Percentiles rank a stretch among this genome's conserved stretches.
These are phyloP conservation scores for Papilio elwesi DNA, from an alignment of 2,888 invertebrate genomes.

Conservation along the genomic window DNA sequence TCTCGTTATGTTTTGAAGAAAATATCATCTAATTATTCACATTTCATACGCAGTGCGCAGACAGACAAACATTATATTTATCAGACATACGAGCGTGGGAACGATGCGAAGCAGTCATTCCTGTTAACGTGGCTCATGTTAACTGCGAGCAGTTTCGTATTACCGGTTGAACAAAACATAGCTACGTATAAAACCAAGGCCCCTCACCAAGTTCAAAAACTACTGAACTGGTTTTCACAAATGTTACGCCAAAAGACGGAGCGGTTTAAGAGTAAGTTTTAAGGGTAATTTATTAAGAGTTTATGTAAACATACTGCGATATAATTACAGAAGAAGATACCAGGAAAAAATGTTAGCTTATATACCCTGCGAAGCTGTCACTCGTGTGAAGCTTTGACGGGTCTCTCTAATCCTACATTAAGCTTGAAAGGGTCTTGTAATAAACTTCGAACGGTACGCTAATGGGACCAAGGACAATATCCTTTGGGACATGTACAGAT, in stretches of 20 bases:
- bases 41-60: neutral
- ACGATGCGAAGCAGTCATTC: slow-evolving; percentile 5
- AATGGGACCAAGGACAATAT: neutral
- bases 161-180: neutral
- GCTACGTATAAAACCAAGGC: neutral
- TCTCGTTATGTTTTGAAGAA: neutral
- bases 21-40: neutral
- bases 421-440: slow-evolving; percentile 10
- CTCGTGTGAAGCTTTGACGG: no score
- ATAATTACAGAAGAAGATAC: no score
- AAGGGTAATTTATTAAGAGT: no score
- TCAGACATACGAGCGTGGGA: slow-evolving; percentile 7
- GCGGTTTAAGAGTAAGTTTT: no score
- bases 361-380: no score
- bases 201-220: no score
- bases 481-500: neutral
- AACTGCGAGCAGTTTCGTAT: slow-evolving; percentile 25
- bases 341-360: no score
- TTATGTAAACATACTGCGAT: no score
- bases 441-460: neutral
- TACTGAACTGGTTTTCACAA: no score
- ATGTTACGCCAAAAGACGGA: no score
- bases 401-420: neutral
- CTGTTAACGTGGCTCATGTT: slow-evolving; percentile 6
- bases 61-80: neutral